Evolutionary conservation across 2,113 vertebrate genomes (phyloP), one percentile per base, ranked within the genome.

Genomic region (Macrotus californicus): DNA sequence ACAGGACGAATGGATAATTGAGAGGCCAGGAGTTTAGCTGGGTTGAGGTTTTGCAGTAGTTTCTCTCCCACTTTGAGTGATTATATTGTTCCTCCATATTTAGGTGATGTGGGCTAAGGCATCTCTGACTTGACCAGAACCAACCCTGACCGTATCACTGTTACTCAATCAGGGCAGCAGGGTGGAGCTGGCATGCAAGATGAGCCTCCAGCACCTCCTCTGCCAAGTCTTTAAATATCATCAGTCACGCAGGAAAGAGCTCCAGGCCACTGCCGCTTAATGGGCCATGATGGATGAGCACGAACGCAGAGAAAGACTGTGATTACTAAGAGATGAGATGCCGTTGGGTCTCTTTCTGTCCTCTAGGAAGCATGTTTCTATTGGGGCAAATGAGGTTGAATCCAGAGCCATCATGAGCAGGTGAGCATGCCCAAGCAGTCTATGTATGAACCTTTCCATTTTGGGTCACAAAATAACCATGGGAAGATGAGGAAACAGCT

Each of bases 211-310:
- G 87, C 41, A 54, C 11, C 29, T 59, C 67, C 88, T 69, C 52
- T 66, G 52, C 75, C 5, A 4, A 86, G 39, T 48, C 56, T 80
- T 84, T 94, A 84, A 75, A 85, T 39, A 70, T 8, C 93, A 90
- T 96, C 66, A 43, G 80, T 90, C 64, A 92, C 0, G 0, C 26
- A 18, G 54, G 73, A 89, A 90, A 86, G 24, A 36, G 69, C 88
- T 48, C 69, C 80, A n/a, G 61, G 91, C 84, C 43, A 84, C 43
- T 21, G 85, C 31, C 24, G 48, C 89, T 70, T 90, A 92, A 96
- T 80, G 69, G 91, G 36, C 95, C 64, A 5, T 29, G 69, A 84
- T 76, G 80, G 81, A 87, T 87, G 70, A 95, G 52, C 56, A 34
- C 50, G 73, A 61, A 56, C 34, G 26, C 75, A 50, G 36, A 36